phyloP scores from a whole-genome alignment of 1,140 invertebrate species.

The Carposina sasakii region DNA sequence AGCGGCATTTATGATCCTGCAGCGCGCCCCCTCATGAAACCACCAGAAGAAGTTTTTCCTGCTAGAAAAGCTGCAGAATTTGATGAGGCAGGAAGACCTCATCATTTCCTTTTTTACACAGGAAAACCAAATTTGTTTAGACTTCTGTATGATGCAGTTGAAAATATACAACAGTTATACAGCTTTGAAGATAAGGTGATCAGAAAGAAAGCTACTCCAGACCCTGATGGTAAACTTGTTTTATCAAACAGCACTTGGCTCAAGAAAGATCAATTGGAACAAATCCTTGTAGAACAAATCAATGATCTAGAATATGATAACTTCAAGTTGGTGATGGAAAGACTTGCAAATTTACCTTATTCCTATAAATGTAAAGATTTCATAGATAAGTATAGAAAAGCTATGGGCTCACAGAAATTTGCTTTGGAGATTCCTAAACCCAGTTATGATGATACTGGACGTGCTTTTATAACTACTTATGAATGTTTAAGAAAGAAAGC shows the following conservation, averaged over 20 bases:
- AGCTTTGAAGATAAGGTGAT: slow-evolving; percentile 80
- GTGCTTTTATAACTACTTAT: slow-evolving; percentile 79
- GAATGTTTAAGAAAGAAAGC: slow-evolving; percentile 83
- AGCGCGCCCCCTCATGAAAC: slow-evolving; percentile 90
- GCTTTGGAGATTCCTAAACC: slow-evolving; percentile 75
- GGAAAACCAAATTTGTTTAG: slow-evolving; percentile 87
- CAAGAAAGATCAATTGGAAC: slow-evolving; percentile 78
- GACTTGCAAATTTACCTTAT: slow-evolving; percentile 81
- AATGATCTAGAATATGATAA: slow-evolving; percentile 82
- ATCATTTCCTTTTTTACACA: slow-evolving; percentile 93
- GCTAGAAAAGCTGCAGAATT: slow-evolving; percentile 91
- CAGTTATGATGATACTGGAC: slow-evolving; percentile 78
- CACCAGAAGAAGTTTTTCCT: slow-evolving; percentile 90
- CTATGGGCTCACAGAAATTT: slow-evolving; percentile 71
- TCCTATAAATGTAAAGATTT: slow-evolving; percentile 79
- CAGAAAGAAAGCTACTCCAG: slow-evolving; percentile 73
- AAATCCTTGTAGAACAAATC: slow-evolving; percentile 80
- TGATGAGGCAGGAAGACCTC: slow-evolving; percentile 89
- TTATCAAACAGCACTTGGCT: slow-evolving; percentile 76
- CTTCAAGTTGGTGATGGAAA: slow-evolving; percentile 82
- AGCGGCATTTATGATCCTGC: slow-evolving; percentile 88
- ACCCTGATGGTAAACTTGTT: slow-evolving; percentile 76
- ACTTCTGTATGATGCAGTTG: slow-evolving; percentile 82
- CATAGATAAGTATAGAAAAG: slow-evolving; percentile 79
- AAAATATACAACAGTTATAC: slow-evolving; percentile 78